Conservation (phyloP, 1,140 invertebrate species). For the Drosophila kurseongensis region DNA sequence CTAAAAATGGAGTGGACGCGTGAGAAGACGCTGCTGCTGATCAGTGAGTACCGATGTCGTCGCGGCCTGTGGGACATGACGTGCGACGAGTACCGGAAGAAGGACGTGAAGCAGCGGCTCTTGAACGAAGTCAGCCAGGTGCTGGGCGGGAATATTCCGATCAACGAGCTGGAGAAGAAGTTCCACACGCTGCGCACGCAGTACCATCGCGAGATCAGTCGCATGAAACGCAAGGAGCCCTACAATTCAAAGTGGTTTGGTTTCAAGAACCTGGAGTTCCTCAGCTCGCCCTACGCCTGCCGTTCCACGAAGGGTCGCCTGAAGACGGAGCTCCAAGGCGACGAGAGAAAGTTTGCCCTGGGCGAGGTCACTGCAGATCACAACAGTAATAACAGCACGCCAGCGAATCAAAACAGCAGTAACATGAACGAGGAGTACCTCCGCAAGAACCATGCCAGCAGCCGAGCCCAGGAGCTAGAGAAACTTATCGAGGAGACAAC, state of each 20-base stretch:
- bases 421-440: constrained; percentile 75
- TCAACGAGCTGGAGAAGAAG: constrained; percentile 80
- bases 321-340: constrained; percentile 66
- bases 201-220: constrained; percentile 82
- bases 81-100: constrained; percentile 82
- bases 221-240: constrained; percentile 82
- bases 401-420: constrained; percentile 11
- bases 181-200: constrained; percentile 82
- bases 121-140: constrained; percentile 70
- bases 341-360: constrained; percentile 71
- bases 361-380: constrained; percentile 51
- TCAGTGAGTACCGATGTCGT: constrained; percentile 75
- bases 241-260: constrained; percentile 84
- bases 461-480: constrained; percentile 71
- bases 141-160: constrained; percentile 73
- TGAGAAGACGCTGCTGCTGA: constrained; percentile 77
- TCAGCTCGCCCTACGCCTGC: constrained; percentile 79
- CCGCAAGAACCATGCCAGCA: constrained; percentile 59
- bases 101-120: constrained; percentile 78
- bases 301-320: constrained; percentile 70
- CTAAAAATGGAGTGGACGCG: constrained; percentile 84
- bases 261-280: constrained; percentile 78
- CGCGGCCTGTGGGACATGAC: constrained; percentile 84
- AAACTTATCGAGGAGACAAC: constrained; percentile 83
- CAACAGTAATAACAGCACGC: constrained; percentile 30